Evolutionary conservation across 2,113 vertebrate genomes (phyloP), one percentile per base, ranked within the genome.

Genomic region (Alosa alosa): DNA sequence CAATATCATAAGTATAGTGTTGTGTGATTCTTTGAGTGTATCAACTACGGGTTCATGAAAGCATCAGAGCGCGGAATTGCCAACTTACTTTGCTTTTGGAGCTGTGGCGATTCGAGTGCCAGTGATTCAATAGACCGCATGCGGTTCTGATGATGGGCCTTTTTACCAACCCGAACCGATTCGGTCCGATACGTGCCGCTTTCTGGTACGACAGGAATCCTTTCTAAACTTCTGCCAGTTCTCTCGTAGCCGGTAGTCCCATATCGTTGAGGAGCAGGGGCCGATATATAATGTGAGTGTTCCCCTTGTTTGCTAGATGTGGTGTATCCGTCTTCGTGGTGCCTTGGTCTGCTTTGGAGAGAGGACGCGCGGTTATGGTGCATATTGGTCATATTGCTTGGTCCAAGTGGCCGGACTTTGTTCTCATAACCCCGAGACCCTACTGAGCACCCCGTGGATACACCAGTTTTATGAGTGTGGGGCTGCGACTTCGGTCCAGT

Each of bases 361-460:
- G 91, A 91, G 85, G 92, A 83, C 6, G 90, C 85, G 39, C 93
- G 91, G 87, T 25, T 83, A 44, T 91, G 93, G 15, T 90, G 94
- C 20, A 89, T 92, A 88, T 95, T 95, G 10, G 90, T 88, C 85
- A 87, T 89, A 84, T 96, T 95, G 89, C 95, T 94, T 49, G 94
- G 94, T 4, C 94, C 95, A 60, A 96, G 92, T 3, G 95, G 95
- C 4, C 95, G 95, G 41, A 95, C 94, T 89, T 93, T 95, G 84
- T 86, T 92, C 83, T 95, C 94, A 0, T 83, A 44, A 22, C 47
- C 88, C 75, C 93, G 90, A 0, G 83, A 82, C 18, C 89, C 90
- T 5, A 81, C 88, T 0, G 81, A 82, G 78, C 92, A 93, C 10
- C 90, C 31, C 81, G 89, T 88, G 75, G 89, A 84, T 15, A 90